phyloP scores from a whole-genome alignment of 2,113 vertebrate species.

The Castor canadensis region DNA sequence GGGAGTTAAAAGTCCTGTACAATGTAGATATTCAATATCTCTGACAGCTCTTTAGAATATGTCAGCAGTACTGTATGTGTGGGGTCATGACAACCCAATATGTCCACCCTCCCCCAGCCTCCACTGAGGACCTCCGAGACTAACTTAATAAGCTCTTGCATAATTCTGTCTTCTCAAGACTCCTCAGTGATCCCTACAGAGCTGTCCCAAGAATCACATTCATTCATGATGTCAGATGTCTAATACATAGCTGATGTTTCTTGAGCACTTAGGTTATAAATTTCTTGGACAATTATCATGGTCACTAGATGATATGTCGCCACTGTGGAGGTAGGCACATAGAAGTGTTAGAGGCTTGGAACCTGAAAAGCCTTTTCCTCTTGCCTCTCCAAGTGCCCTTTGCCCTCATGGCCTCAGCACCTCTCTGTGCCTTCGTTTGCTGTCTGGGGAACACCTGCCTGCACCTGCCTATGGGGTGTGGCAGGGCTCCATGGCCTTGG shows the following conservation, averaged over 20 bases:
- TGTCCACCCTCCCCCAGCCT: not conserved
- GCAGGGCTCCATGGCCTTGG: not conserved
- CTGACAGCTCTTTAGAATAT: no score
- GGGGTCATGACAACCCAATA: no score
- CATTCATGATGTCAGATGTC: not conserved
- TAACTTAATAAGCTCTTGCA: no score
- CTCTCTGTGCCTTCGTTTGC: not conserved
- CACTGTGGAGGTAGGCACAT: not conserved
- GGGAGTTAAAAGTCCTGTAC: rapidly evolving
- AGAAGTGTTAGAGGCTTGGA: not conserved
- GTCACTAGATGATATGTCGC: not conserved
- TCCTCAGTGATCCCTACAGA: not conserved
- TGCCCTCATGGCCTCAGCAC: not conserved
- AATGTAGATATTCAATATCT: no score
- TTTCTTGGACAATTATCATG: not conserved
- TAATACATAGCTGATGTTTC: not conserved
- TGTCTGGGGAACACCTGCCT: not conserved
- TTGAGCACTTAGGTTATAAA: not conserved
- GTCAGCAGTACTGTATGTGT: no score
- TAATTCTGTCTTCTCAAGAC: not conserved
- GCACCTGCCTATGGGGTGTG: not conserved
- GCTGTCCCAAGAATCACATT: not conserved
- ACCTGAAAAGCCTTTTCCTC: not conserved
- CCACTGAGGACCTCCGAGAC: not conserved
- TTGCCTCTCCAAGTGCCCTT: not conserved